Evolutionary conservation across 2,888 invertebrate species (phyloP).

Genomic region (Lissonota sp.): DNA sequence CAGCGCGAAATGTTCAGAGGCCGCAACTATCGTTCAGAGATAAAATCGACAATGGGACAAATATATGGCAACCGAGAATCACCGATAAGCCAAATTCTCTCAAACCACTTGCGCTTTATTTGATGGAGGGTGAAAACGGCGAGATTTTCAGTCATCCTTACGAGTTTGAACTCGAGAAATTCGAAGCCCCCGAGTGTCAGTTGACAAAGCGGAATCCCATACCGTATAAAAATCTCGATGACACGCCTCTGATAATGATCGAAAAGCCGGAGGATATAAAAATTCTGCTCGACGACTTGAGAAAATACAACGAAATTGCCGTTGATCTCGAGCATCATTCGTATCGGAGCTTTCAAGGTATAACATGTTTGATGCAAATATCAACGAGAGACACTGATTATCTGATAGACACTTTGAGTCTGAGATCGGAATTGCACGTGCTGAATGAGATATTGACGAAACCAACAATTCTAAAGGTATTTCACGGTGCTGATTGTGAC

Average conservation of each 20-base stretch:
- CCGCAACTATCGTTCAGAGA: constrained; percentile 95
- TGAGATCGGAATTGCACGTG: constrained; percentile 92
- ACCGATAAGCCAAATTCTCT: constrained; percentile 94
- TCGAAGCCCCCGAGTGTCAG: constrained; percentile 86
- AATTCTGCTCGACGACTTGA: constrained; percentile 88
- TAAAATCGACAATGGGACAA: constrained; percentile 92
- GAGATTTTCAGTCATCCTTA: constrained; percentile 92
- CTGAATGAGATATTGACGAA: constrained; percentile 96
- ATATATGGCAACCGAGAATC: constrained; percentile 93
- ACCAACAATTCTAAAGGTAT: constrained; percentile 95
- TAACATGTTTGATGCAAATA: constrained; percentile 98
- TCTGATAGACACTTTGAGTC: constrained; percentile 93
- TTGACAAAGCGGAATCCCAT: constrained; percentile 84
- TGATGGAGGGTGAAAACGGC: constrained; percentile 88
- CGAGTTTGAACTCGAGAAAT: constrained; percentile 91
- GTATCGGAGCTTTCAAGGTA: constrained; percentile 95
- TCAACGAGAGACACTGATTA: constrained; percentile 93
- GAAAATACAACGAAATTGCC: constrained; percentile 90
- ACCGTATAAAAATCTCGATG: constrained; percentile 85
- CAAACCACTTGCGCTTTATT: constrained; percentile 90
- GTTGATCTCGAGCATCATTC: constrained; percentile 97
- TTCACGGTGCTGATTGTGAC: constrained; percentile 96
- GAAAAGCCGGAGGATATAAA: constrained; percentile 88
- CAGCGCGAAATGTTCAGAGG: constrained; percentile 90
- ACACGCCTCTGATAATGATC: constrained; percentile 89